Conservation (phyloP, 2,113 vertebrate genomes). For the Coryphaenoides rupestris region DNA sequence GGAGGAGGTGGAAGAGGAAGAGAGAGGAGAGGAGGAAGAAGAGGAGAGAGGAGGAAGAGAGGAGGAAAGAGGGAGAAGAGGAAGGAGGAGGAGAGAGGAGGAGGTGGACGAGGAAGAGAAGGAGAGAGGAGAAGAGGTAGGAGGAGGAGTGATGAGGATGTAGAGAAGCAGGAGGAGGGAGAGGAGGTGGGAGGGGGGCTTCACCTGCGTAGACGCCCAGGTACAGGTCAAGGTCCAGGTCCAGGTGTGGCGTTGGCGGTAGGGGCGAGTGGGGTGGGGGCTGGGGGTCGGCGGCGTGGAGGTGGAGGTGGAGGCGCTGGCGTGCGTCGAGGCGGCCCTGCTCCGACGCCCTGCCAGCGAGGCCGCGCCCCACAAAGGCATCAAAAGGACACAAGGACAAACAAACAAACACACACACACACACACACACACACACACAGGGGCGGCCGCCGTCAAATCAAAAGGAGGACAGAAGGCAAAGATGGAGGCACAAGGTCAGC, state of each 20-base stretch:
- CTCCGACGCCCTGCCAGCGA: constrained; percentile 65
- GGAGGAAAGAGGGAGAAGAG: too few species aligned
- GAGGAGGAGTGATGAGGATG: not conserved
- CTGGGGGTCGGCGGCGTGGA: too few species aligned
- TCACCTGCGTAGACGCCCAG: constrained; percentile 92
- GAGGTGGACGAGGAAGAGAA: too few species aligned
- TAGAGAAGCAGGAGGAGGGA: too few species aligned
- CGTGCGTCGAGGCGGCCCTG: constrained; percentile 69
- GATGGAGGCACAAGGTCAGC: constrained; percentile 49
- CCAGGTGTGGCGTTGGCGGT: too few species aligned
- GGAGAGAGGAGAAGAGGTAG: not conserved
- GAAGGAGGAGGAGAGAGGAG: constrained; percentile 45
- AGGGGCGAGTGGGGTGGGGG: too few species aligned
- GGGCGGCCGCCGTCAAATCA: constrained; percentile 7
- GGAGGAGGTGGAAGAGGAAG: too few species aligned
- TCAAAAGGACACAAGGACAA: constrained; percentile 61
- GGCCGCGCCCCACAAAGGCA: constrained; percentile 46
- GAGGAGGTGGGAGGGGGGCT: constrained; percentile 31
- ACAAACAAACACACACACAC: constrained; percentile 55
- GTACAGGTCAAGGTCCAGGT: constrained; percentile 81
- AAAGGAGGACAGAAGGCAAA: constrained; percentile 29
- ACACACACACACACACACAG: too few species aligned
- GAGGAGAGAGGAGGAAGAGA: too few species aligned
- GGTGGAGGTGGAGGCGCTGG: too few species aligned
- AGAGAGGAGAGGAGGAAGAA: too few species aligned